Conservation (phyloP, 1,140 invertebrate species). For the Myzus persicae region DNA sequence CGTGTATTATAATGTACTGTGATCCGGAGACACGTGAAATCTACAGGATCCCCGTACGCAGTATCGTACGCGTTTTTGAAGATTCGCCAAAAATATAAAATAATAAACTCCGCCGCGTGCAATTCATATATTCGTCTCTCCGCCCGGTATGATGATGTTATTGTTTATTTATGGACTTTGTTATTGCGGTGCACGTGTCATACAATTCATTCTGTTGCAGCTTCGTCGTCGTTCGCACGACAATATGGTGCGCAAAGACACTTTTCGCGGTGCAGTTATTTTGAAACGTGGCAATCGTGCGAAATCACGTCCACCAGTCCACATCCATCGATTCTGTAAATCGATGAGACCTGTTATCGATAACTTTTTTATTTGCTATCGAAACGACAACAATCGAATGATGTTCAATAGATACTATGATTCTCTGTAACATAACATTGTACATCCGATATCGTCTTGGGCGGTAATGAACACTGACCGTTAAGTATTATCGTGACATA, state of each 20-base stretch:
- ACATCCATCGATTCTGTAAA: too few species aligned
- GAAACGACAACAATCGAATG: too few species aligned
- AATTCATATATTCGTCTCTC: not conserved
- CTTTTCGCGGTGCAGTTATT: not conserved
- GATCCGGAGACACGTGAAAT: not conserved
- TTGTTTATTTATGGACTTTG: not conserved
- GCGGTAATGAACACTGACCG: too few species aligned
- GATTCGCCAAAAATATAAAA: not conserved
- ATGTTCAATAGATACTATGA: too few species aligned
- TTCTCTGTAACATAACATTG: too few species aligned
- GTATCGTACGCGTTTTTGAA: not conserved
- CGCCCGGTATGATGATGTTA: not conserved
- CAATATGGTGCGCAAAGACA: not conserved
- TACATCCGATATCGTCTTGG: too few species aligned
- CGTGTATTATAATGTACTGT: not conserved
- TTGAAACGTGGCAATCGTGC: too few species aligned
- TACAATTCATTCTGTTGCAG: not conserved
- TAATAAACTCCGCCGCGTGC: not conserved
- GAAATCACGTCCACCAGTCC: too few species aligned
- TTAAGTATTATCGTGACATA: too few species aligned
- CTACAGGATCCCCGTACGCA: fast-evolving
- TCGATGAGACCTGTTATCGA: too few species aligned
- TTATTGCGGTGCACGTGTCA: not conserved
- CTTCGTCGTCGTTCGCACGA: not conserved
- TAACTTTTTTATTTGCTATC: too few species aligned